Conservation (phyloP, 2,888 invertebrate genomes). For the Torymus tubicola region DNA sequence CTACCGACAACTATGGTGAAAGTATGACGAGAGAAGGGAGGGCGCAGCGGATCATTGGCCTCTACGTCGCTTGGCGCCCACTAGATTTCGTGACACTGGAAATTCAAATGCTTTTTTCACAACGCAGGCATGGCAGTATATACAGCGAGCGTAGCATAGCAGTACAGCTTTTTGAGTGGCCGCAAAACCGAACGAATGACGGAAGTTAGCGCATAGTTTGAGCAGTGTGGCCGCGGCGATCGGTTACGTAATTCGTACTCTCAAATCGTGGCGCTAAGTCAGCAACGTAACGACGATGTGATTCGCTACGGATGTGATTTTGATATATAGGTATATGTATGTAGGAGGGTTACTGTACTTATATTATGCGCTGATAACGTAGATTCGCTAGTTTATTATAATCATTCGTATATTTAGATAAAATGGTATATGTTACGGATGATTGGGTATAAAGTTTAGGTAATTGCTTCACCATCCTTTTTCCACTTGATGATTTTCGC, state of each 20-base stretch:
- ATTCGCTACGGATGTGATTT: too few relatives aligned
- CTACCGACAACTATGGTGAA: slow-evolving; percentile 15
- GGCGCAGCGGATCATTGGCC: slow-evolving; percentile 32
- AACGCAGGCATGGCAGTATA: not conserved
- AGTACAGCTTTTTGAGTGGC: slow-evolving; percentile 12
- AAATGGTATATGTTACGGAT: slow-evolving; percentile 38
- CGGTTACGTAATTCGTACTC: too few relatives aligned
- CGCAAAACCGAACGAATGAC: slow-evolving; percentile 37
- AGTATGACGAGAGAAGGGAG: slow-evolving; percentile 17
- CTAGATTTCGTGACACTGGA: slow-evolving; percentile 51
- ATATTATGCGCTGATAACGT: too few relatives aligned
- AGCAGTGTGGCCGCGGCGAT: too few relatives aligned
- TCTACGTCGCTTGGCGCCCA: slow-evolving; percentile 10
- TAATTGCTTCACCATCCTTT: slow-evolving; percentile 34
- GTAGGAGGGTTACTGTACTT: too few relatives aligned
- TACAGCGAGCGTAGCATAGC: too few relatives aligned
- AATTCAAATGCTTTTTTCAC: slow-evolving; percentile 49
- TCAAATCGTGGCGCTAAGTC: too few relatives aligned
- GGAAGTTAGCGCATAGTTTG: slow-evolving; percentile 32
- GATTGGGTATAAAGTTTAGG: slow-evolving; percentile 17
- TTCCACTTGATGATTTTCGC: slow-evolving; percentile 30
- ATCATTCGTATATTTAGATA: too few relatives aligned
- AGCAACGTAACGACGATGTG: too few relatives aligned
- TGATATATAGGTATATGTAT: too few relatives aligned
- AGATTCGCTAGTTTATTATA: too few relatives aligned